Conservation (phyloP, 2,797 vertebrate species). For the Huso huso region DNA sequence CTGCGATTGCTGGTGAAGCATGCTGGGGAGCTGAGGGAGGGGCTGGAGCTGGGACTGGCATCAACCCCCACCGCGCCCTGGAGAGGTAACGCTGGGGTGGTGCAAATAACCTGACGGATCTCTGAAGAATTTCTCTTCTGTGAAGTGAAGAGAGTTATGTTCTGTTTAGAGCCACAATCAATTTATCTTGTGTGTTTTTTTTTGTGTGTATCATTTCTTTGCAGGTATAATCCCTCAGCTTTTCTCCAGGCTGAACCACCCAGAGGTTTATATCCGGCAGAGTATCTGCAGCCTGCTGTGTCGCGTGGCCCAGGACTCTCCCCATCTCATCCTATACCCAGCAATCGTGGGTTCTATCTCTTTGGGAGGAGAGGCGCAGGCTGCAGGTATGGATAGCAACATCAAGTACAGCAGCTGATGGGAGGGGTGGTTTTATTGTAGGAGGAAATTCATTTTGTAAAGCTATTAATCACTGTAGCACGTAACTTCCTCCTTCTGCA, state of each 20-base stretch:
- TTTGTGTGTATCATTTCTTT: slow-evolving; percentile 4
- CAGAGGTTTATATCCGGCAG: slow-evolving; percentile 91
- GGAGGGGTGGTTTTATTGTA: neutral
- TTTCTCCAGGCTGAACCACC: slow-evolving; percentile 94
- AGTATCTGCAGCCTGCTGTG: slow-evolving; percentile 95
- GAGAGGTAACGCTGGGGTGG: slow-evolving; percentile 72
- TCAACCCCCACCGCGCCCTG: slow-evolving; percentile 94
- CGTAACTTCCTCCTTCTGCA: neutral
- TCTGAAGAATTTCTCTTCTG: no score
- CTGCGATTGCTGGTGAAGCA: slow-evolving; percentile 90
- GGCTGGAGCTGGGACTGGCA: slow-evolving; percentile 85
- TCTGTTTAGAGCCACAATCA: no score
- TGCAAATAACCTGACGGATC: no score
- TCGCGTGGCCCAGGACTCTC: slow-evolving; percentile 92
- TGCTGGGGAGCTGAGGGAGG: slow-evolving; percentile 87
- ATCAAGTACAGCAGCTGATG: neutral
- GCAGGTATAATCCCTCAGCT: slow-evolving; percentile 95
- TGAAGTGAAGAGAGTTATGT: no score
- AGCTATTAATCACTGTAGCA: neutral
- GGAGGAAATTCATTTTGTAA: neutral
- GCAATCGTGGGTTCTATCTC: slow-evolving; percentile 96
- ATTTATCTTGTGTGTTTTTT: neutral
- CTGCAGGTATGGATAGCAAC: slow-evolving; percentile 61
- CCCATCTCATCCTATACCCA: slow-evolving; percentile 91
- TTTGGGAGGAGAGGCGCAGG: slow-evolving; percentile 84